Base-by-base conservation (phyloP, 2,797 vertebrate species). In the Megalops cyprinoides region DNA sequence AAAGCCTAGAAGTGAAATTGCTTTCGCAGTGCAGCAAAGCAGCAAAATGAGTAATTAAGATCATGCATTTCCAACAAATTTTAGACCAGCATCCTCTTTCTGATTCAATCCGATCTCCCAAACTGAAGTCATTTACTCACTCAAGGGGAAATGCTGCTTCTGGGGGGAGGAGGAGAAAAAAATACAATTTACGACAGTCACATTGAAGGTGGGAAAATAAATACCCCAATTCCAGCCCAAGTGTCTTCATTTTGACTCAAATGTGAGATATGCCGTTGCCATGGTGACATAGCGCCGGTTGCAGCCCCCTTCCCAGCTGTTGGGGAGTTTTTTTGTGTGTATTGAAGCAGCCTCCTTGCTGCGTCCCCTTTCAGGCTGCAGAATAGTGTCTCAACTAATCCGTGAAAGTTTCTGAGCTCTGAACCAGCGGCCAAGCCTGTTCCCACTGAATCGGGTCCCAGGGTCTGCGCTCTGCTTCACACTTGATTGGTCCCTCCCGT, bases 311-410 rank as follows among this genome's bases (percentile, higher is more conserved):
- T 95, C 95, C 96, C 96, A 96, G 97, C 97, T 98, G 97, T 98
- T 99, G 95, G 82, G 91, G 77, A 71, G 78, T 89, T 85, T 87
- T 92, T 92, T 92, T 90, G 88, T 87, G 94, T 93, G 95, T 95
- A 98, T 98, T 97, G 96, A 97, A 96, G 96, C 95, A 94, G 95
- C 97, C 97, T 96, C 94, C 97, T 97, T 96, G 97, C 98, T 99
- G 97, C 96, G 97, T 95, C 96, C 94, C 91, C 93, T 94, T 98
- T 99, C 98, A 96, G 97, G 86, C 91, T 94, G 93, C 95, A 97
- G 96, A 98, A 98, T 97, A 96, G 97, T 96, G 95, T 96, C 96
- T 97, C 96, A 96, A 96, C 97, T 98, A 98, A 98, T 98, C 97
- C 96, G 96, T 97, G 96, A 97, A 97, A 97, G 96, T 98, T 98